Conservation (phyloP, 1,140 invertebrate species). For the Archegozetes longisetosus region DNA sequence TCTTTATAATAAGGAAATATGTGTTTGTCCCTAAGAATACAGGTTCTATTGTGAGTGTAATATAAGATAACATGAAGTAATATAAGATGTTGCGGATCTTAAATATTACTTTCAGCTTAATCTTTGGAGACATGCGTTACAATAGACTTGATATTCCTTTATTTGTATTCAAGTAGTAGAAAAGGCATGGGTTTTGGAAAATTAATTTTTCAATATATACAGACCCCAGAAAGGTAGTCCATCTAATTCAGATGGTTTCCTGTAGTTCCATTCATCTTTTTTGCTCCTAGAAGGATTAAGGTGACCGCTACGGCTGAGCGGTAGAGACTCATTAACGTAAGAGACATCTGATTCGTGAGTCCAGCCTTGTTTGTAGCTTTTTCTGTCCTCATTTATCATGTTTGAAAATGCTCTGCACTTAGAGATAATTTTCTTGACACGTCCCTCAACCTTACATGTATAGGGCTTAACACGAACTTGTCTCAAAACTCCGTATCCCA, state of each 20-base stretch:
- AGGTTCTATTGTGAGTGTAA: too few species aligned
- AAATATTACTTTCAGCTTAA: too few species aligned
- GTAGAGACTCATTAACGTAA: conserved; percentile 12
- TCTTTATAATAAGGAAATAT: too few species aligned
- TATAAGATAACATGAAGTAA: too few species aligned
- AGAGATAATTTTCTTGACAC: conserved; percentile 18
- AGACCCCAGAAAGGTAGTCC: conserved; percentile 33
- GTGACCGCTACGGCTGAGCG: conserved; percentile 5
- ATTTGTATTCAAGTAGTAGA: too few species aligned
- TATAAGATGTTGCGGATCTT: too few species aligned
- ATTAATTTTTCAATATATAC: neutral
- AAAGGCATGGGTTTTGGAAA: too few species aligned
- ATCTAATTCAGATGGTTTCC: conserved; percentile 27
- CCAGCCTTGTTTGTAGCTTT: conserved; percentile 27
- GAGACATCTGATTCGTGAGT: conserved; percentile 19
- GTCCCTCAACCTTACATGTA: conserved; percentile 21
- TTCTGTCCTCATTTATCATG: conserved; percentile 23
- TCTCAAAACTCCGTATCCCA: conserved; percentile 38
- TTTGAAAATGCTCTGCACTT: conserved; percentile 21
- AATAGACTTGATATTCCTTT: too few species aligned
- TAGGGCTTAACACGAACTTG: conserved; percentile 30
- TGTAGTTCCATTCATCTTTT: conserved; percentile 29
- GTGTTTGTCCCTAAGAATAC: too few species aligned
- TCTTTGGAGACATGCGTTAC: too few species aligned
- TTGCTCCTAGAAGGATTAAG: conserved; percentile 18